Evolutionary conservation across 2,797 vertebrate species (phyloP).

Genomic region (Eospalax fontanierii): DNA sequence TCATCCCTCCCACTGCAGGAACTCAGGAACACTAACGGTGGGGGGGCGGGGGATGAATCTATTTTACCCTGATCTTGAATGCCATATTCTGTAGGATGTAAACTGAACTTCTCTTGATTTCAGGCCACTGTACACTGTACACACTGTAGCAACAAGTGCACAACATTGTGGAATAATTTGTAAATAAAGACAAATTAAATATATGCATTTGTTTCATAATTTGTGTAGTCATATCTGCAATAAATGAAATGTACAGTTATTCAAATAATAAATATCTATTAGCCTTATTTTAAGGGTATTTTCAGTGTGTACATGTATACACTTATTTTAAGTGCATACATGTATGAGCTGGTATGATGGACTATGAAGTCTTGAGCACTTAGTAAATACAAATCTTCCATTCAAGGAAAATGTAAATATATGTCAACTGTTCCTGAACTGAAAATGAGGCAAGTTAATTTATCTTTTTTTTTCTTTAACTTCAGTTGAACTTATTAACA

Average conservation of each 20-base stretch:
- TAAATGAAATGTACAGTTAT: background rate
- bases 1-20: background rate
- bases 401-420: background rate
- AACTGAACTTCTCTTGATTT: background rate
- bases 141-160: too few species aligned
- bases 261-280: background rate
- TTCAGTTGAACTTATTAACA: slow-evolving; percentile 66
- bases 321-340: background rate
- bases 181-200: background rate
- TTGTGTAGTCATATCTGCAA: background rate
- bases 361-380: background rate
- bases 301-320: too few species aligned
- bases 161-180: background rate
- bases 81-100: background rate
- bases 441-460: slow-evolving; percentile 44
- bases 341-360: background rate
- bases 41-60: too few species aligned
- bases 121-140: background rate
- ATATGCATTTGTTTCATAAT: background rate
- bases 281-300: background rate
- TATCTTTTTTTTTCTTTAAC: background rate
- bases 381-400: slow-evolving; percentile 14
- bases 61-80: background rate
- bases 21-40: too few species aligned
- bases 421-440: background rate